Evolutionary conservation across 2,113 vertebrate genomes (phyloP).

Genomic region (Nothoprocta pentlandii): DNA sequence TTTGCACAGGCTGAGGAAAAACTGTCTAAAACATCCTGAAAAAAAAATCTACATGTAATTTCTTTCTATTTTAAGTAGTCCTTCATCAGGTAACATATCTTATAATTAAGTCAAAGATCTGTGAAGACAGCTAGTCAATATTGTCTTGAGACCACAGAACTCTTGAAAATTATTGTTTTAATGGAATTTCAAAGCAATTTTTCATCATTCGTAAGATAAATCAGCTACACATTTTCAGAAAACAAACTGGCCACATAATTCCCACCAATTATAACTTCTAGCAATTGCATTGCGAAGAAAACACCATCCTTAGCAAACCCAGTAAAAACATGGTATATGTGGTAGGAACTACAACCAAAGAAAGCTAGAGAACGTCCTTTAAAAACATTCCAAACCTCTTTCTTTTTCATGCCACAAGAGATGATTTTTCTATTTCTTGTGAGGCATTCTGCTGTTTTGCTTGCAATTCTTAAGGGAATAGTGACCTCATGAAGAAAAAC

Average conservation of each 20-base stretch:
- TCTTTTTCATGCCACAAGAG: conserved; percentile 54
- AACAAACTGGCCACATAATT: not conserved
- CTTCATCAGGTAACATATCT: conserved; percentile 51
- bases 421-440: conserved; percentile 54
- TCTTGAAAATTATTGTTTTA: conserved; percentile 53
- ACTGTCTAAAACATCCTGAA: not conserved
- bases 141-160: conserved; percentile 37
- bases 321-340: conserved; percentile 29
- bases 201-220: conserved; percentile 49
- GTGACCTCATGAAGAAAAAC: conserved; percentile 69
- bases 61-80: conserved; percentile 24
- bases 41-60: not conserved
- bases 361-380: conserved; percentile 64
- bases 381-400: conserved; percentile 71
- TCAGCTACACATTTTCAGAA: not conserved
- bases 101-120: conserved; percentile 32
- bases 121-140: not conserved
- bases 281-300: not conserved
- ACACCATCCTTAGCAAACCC: not conserved
- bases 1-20: not conserved
- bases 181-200: not conserved
- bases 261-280: conserved; percentile 18
- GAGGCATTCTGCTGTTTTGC: conserved; percentile 52
- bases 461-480: conserved; percentile 53
- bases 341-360: conserved; percentile 62